These are phyloP conservation scores for Planococcus citri DNA, from an alignment of 1,140 invertebrate species.

Conservation along the genomic window DNA sequence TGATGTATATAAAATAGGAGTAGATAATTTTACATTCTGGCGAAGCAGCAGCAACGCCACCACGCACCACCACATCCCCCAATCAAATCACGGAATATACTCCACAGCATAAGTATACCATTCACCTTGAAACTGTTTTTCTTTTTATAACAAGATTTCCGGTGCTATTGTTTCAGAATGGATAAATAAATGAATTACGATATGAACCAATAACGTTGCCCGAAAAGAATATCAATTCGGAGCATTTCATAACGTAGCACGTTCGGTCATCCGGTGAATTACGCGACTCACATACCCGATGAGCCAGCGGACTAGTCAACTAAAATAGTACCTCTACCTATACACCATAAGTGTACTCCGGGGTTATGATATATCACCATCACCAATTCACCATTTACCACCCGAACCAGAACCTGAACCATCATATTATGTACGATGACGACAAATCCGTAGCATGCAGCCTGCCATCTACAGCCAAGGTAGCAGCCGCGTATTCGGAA, in stretches of 20 bases:
- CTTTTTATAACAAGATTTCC: background rate
- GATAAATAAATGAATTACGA: slow-evolving; percentile 8
- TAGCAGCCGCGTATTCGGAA: too few species aligned
- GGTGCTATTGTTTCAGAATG: background rate
- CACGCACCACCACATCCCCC: too few species aligned
- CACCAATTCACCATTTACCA: too few species aligned
- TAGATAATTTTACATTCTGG: background rate
- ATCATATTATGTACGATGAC: too few species aligned
- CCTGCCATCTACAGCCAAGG: too few species aligned
- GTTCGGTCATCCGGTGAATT: background rate
- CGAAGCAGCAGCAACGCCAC: background rate
- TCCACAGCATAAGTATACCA: background rate
- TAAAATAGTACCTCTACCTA: background rate
- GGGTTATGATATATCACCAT: too few species aligned
- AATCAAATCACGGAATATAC: too few species aligned
- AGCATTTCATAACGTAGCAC: background rate
- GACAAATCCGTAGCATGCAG: too few species aligned
- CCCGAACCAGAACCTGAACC: too few species aligned
- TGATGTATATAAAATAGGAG: too few species aligned
- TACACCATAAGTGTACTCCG: too few species aligned
- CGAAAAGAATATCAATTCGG: slow-evolving; percentile 3
- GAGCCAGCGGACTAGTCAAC: background rate
- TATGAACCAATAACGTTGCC: slow-evolving; percentile 2
- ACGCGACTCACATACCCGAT: background rate
- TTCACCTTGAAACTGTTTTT: background rate